Evolutionary conservation across 2,797 vertebrate genomes (phyloP).

Genomic region (Chlorospingus semifuscus): DNA sequence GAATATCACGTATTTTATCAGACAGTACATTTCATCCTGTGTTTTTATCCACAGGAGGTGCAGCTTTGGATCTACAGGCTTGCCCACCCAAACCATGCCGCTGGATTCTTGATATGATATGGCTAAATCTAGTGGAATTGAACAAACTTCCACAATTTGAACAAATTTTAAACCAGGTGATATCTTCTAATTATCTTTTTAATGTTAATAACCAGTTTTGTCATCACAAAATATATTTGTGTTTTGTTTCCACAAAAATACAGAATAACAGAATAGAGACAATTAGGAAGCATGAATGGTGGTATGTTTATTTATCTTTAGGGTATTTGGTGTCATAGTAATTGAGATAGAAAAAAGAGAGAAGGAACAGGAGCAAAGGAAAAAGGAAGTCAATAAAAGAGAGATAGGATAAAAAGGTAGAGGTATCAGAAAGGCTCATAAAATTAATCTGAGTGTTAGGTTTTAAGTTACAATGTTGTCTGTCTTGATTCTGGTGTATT

Average conservation of each 20-base stretch:
- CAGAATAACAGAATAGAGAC: neutral
- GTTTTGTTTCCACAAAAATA: neutral
- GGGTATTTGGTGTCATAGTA: neutral
- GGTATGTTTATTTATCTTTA: neutral
- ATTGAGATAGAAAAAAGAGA: neutral
- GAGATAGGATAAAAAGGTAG: neutral
- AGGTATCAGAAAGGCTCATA: neutral
- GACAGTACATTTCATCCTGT: neutral
- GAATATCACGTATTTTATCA: neutral
- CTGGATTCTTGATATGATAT: conserved; percentile 85
- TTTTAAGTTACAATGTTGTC: neutral
- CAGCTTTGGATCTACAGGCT: conserved; percentile 83
- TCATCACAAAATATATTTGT: neutral
- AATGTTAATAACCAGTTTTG: neutral
- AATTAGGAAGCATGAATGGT: neutral
- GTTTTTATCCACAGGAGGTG: conserved; percentile 75
- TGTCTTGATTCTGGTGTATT: neutral
- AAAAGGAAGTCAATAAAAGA: neutral
- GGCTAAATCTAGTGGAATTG: conserved; percentile 85
- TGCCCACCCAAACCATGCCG: conserved; percentile 80
- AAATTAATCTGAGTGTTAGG: neutral
- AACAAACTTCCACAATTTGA: conserved; percentile 79
- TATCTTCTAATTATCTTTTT: neutral
- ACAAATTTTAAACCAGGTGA: conserved; percentile 81
- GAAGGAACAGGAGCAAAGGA: neutral